Evolutionary conservation across 2,113 vertebrate genomes (phyloP).

Genomic region (Oncorhynchus keta): DNA sequence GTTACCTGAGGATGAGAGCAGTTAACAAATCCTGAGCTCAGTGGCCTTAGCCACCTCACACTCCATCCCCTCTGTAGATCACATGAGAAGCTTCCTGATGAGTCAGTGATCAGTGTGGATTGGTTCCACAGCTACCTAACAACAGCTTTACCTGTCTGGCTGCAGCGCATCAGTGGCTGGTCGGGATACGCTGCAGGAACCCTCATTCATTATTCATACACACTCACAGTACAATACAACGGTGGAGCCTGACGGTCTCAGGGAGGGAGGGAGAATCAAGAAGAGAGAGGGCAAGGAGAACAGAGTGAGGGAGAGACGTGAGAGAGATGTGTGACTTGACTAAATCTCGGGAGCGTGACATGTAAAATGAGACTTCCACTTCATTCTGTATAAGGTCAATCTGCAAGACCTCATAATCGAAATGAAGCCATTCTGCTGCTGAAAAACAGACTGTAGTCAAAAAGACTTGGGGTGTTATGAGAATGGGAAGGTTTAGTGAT

Average conservation of each 20-base stretch:
- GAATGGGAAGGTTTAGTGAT: too few species aligned
- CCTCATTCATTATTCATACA: slow-evolving; percentile 2
- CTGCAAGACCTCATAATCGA: too few species aligned
- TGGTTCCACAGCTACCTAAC: not conserved
- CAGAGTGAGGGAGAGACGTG: too few species aligned
- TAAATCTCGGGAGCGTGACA: too few species aligned
- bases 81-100: not conserved
- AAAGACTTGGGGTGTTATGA: too few species aligned
- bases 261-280: not conserved
- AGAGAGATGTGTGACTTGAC: too few species aligned
- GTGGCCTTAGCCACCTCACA: too few species aligned
- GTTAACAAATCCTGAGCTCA: not conserved
- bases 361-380: too few species aligned
- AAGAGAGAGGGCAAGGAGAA: too few species aligned
- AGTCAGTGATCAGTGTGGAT: not conserved
- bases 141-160: not conserved
- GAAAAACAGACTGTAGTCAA: too few species aligned
- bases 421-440: too few species aligned
- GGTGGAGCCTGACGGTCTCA: not conserved
- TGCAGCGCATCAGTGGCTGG: not conserved
- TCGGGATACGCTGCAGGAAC: not conserved
- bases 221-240: not conserved
- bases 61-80: not conserved
- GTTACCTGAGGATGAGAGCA: not conserved
- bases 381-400: too few species aligned